phyloP scores from a whole-genome alignment of 2,888 invertebrate genomes.

The Lydus trimaculatus region DNA sequence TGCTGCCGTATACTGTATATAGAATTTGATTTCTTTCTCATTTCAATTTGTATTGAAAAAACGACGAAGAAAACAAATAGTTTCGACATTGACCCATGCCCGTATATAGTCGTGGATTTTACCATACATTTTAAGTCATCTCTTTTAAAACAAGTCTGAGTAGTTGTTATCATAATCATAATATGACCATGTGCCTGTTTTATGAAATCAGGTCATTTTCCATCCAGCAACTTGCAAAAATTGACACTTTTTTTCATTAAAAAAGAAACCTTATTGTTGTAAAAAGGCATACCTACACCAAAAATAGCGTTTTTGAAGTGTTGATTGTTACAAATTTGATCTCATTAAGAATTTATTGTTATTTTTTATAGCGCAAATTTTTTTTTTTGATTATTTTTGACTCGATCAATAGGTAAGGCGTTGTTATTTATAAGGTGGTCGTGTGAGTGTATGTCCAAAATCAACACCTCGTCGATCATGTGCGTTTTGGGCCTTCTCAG shows the following conservation, averaged over 20 bases:
- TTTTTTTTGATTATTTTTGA: neutral
- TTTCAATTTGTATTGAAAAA: neutral
- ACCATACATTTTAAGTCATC: slow-evolving; percentile 16
- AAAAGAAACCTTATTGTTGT: no score
- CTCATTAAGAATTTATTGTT: neutral
- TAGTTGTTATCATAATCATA: neutral
- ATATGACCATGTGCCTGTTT: slow-evolving; percentile 5
- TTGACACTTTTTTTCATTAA: no score
- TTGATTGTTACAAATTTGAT: slow-evolving; percentile 2
- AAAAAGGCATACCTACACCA: neutral
- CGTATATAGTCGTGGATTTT: slow-evolving; percentile 46
- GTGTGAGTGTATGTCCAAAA: slow-evolving; percentile 28
- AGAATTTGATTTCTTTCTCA: no score
- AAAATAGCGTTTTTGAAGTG: neutral
- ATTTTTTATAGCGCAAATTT: neutral
- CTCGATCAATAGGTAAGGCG: slow-evolving; percentile 4
- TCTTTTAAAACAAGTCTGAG: neutral
- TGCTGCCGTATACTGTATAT: no score
- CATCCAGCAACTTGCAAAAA: neutral
- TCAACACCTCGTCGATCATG: slow-evolving; percentile 11
- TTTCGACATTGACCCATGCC: slow-evolving; percentile 48
- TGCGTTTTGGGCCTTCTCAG: slow-evolving; percentile 17
- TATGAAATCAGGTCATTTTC: slow-evolving; percentile 24
- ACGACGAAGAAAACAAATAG: no score
- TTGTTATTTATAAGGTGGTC: slow-evolving; percentile 11